A percentile compares a stretch with the other conserved stretches of the same genome.
Evolutionary conservation across 2,888 invertebrate species (phyloP).

Genomic region (Tanytarsus gracilentus): DNA sequence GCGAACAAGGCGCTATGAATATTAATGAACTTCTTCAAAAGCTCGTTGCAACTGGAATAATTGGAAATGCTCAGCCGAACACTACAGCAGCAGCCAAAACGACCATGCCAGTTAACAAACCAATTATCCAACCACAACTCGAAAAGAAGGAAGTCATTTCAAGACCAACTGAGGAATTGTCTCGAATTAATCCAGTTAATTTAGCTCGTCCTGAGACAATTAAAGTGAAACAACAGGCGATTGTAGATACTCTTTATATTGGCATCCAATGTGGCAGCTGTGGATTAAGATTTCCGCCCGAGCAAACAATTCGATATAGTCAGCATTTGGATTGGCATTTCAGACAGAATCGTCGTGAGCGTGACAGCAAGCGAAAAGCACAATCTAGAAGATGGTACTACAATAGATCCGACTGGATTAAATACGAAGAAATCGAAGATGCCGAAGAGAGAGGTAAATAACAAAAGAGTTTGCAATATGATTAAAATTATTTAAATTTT

Average conservation of each 20-base stretch:
- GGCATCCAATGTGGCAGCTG: constrained; percentile 97
- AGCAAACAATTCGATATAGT: constrained; percentile 80
- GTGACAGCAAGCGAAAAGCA: constrained; percentile 74
- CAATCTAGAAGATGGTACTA: constrained; percentile 86
- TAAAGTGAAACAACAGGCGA: constrained; percentile 61
- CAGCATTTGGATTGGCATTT: constrained; percentile 99
- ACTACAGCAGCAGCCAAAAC: constrained; percentile 30
- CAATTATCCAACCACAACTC: background rate
- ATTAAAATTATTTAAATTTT: background rate
- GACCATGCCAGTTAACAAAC: background rate
- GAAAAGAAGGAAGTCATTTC: background rate
- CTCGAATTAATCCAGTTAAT: constrained; percentile 53
- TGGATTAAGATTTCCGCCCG: constrained; percentile 85
- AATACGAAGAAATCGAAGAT: constrained; percentile 89
- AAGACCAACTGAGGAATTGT: constrained; percentile 27
- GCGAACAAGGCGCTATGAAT: constrained; percentile 45
- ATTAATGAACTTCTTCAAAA: constrained; percentile 78
- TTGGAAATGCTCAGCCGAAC: constrained; percentile 45
- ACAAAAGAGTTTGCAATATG: constrained; percentile 7
- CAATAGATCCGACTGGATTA: constrained; percentile 81
- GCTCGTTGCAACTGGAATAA: constrained; percentile 75
- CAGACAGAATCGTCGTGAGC: constrained; percentile 79
- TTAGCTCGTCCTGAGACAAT: constrained; percentile 62
- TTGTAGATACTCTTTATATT: constrained; percentile 64
- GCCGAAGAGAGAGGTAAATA: constrained; percentile 58